A percentile compares a stretch with the other conserved stretches of the same genome.
These are phyloP conservation scores for Eupelmus urozonus DNA, from an alignment of 2,888 invertebrate species.

Conservation along the genomic window DNA sequence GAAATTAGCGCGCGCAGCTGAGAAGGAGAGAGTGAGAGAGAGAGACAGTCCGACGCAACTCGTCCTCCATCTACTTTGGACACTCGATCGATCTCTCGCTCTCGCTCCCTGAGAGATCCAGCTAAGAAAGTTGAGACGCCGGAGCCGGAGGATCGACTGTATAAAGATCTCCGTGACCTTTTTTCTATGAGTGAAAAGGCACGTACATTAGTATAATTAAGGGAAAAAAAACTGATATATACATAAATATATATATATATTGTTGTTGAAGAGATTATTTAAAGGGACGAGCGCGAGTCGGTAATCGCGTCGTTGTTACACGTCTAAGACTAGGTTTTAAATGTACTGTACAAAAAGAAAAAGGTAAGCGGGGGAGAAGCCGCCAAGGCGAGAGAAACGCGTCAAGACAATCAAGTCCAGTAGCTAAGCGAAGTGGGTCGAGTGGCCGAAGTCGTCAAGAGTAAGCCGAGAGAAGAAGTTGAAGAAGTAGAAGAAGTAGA, in stretches of 20 bases:
- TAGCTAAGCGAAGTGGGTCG: constrained; percentile 64
- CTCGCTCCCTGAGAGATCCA: background rate
- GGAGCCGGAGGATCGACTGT: too few relatives aligned
- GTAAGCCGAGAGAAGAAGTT: background rate
- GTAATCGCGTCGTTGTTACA: background rate
- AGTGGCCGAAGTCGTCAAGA: constrained; percentile 28
- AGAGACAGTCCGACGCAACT: constrained; percentile 51
- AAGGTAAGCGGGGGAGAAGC: constrained; percentile 11
- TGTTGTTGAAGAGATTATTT: background rate
- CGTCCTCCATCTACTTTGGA: constrained; percentile 54
- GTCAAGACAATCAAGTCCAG: constrained; percentile 75
- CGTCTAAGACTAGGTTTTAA: constrained; percentile 12
- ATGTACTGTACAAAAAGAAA: constrained; percentile 9
- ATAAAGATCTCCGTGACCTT: background rate
- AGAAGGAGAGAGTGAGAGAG: constrained; percentile 44
- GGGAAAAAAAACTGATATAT: background rate
- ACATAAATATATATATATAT: constrained; percentile 6
- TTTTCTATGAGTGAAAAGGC: too few relatives aligned
- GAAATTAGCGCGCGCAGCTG: background rate
- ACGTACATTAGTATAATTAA: background rate
- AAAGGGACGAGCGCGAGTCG: background rate
- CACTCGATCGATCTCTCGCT: constrained; percentile 40
- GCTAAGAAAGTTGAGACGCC: too few relatives aligned
- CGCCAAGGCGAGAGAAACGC: constrained; percentile 69
- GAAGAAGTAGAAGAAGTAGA: constrained; percentile 12